phyloP scores from a whole-genome alignment of 2,888 invertebrate species.

The Clusia tigrina region DNA sequence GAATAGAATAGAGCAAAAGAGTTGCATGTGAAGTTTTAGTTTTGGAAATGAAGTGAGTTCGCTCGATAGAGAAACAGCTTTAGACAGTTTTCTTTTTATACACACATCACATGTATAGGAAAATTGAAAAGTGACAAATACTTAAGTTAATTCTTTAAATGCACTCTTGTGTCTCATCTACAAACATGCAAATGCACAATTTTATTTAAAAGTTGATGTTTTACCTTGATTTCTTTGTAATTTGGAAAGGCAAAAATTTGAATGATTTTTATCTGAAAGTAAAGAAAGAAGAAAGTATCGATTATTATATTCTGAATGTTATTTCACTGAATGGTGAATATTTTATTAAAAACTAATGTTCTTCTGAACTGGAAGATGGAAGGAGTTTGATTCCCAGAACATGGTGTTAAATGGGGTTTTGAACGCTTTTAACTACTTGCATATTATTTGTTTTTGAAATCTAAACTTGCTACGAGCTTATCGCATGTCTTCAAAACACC shows the following conservation, averaged over 20 bases:
- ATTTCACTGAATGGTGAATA: too few relatives aligned
- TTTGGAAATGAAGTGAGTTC: not conserved
- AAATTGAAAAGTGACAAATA: not conserved
- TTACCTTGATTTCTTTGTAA: not conserved
- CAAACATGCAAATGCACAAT: conserved; percentile 22
- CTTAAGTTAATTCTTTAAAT: not conserved
- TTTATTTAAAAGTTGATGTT: not conserved
- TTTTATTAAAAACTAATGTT: too few relatives aligned
- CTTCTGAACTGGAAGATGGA: not conserved
- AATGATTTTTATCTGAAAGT: too few relatives aligned
- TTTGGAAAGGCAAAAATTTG: too few relatives aligned
- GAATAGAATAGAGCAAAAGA: not conserved
- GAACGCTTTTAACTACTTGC: too few relatives aligned
- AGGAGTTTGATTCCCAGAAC: too few relatives aligned
- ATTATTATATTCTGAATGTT: not conserved
- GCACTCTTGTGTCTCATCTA: conserved; percentile 5
- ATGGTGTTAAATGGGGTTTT: too few relatives aligned
- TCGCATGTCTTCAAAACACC: too few relatives aligned
- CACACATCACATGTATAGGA: not conserved
- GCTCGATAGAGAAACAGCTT: not conserved
- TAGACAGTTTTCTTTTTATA: not conserved
- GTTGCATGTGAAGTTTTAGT: not conserved
- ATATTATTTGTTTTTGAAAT: too few relatives aligned
- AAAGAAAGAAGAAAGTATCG: too few relatives aligned
- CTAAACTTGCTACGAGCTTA: too few relatives aligned